Base-by-base conservation (phyloP, 2,797 vertebrate genomes). In the Odontamblyopus lacepedii region DNA sequence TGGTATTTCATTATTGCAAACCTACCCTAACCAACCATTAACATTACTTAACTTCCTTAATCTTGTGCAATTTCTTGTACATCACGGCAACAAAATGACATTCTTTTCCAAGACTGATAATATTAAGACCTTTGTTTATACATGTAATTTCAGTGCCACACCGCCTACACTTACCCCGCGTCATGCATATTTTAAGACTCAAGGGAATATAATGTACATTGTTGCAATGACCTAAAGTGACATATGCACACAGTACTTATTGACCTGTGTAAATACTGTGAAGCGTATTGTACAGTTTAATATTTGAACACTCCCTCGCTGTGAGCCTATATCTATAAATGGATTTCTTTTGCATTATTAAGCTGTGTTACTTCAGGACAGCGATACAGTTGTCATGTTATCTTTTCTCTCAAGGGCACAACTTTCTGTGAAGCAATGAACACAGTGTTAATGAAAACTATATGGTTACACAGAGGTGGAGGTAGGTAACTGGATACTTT, bases 321-420 rank as follows among this genome's bases (percentile, higher is more conserved):
- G 60, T 38, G 6, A 60, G 38, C 38, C 30, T 35, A 9, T 5
- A 23, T 78, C 71, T 71, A 78, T 80, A 77, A 88, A 86, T 79
- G 32, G 69, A 74, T 70, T 85, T 72, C 70, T 65, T 30, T 63
- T 89, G 81, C 74, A 82, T 83, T 83, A 83, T 82, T 83, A 69
- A 84, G 72, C 15, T 12, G 9, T 13, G 70, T 26, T 65, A 30
- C 69, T 35, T 64, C 60, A 72, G 63, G 74, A 72, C 76, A 68
- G 26, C 38, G 66, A 72, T 30, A 27, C 27, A n/a, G 59, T 12
- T 27, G 41, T 41, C 63, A 27, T 59, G 41, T 59, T 69, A 59
- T 69, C 55, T 59, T 27, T 5, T 69, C 32, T 26, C 19, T 69
- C 32, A 59, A 69, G 30, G 67, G 13, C 32, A 67, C 29, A 55